Evolutionary conservation across 1,140 invertebrate genomes (phyloP), one percentile per base, ranked within the genome.

Genomic region (Venturia canescens): DNA sequence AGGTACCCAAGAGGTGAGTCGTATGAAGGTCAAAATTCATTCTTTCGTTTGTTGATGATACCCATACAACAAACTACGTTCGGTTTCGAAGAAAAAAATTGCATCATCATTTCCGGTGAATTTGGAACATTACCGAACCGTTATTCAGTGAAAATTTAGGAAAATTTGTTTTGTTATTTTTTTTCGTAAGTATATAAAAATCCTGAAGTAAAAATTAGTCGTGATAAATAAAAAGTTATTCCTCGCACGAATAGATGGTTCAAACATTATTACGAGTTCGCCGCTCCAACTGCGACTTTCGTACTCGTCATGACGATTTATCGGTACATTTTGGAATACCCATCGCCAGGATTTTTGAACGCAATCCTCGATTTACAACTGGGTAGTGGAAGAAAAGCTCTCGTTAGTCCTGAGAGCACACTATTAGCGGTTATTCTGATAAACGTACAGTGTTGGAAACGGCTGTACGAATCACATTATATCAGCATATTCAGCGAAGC

Each of bases 401-500:
- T 92, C 87, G 95, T 94, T 34, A 90, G 92, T 77, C 86, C 92
- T 23, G 91, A 93, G 81, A 91, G 92, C 72, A 92, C 93, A 9
- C 83, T 95, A 15, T 83, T 96, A 48, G 94, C 93, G 6, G 84
- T 94, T 1, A 50, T 91, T 4, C 87, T 97, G 50, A 86, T 97
- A 0, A 93, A 93, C 0, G 79, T 96, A 21, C 97, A 98, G 86
- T 94, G 94, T 67, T 93, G 90, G 60, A 93, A 96, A 84, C 93
- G 97, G 85, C 94, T 95, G 53, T 97, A 97, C 87, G 97, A 98
- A 89, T 95, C 95, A 23, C 93, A 93, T 83, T 96, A 90, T 86
- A 88, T 98, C 11, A 96, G 94, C 88, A 94, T 98, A 15, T 98
- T 96, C 90, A 96, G 96, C 15, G 92, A 95, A 80, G 94, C 93